phyloP scores from a whole-genome alignment of 2,113 vertebrate genomes.

The Saguinus midas region DNA sequence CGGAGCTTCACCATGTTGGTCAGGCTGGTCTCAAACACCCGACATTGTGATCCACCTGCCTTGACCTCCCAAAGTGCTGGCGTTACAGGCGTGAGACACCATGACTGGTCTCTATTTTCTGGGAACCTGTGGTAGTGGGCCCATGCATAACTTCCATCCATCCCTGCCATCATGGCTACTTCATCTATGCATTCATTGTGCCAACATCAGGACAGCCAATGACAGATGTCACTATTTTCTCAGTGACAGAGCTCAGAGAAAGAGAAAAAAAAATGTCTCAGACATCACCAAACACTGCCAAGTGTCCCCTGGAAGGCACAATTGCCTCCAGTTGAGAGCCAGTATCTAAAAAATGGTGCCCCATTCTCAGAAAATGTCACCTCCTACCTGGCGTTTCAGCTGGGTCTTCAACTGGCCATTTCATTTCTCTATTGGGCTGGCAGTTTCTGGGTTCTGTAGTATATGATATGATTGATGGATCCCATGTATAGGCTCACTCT shows the following conservation, averaged over 20 bases:
- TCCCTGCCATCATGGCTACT: not conserved
- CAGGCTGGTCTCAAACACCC: too few relatives aligned
- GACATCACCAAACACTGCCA: not conserved
- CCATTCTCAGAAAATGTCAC: not conserved
- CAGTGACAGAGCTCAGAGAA: too few relatives aligned
- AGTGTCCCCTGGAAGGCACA: not conserved
- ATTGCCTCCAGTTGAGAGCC: not conserved
- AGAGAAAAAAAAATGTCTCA: not conserved
- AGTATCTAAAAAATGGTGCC: not conserved
- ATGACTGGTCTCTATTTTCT: too few relatives aligned
- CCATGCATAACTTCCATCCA: not conserved
- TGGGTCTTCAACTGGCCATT: not conserved
- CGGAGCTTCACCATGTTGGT: too few relatives aligned
- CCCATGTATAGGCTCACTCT: not conserved
- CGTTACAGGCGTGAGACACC: too few relatives aligned
- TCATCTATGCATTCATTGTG: not conserved
- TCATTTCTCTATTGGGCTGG: not conserved
- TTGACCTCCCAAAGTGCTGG: too few relatives aligned
- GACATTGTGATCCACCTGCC: too few relatives aligned
- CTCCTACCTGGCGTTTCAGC: not conserved
- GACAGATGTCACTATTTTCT: not conserved
- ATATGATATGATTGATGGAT: not conserved
- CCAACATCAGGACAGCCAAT: not conserved
- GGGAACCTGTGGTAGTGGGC: not conserved
- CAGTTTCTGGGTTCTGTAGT: not conserved